Base-by-base conservation (phyloP, 1,140 invertebrate species). In the Drosophila rhopaloa region DNA sequence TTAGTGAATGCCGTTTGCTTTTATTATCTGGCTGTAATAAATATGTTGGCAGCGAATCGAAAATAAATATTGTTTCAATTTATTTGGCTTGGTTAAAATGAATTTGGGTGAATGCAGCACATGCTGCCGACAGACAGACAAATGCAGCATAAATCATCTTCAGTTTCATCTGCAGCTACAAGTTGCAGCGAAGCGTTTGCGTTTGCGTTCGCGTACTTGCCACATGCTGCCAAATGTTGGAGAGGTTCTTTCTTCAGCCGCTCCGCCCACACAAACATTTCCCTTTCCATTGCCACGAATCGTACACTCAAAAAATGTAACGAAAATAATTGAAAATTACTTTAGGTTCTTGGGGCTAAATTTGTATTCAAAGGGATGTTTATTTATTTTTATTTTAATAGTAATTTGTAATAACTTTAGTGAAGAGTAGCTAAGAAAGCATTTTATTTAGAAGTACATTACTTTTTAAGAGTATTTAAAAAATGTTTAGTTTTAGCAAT, bases 211-310 rank as follows among this genome's bases (percentile, higher is more conserved):
- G 77, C 78, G 68, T 86, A 86, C 81, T 85, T 85, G 82, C 81
- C 81, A 85, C 81, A 85, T 85, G 81, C 81, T 81, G 81, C 81
- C 81, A 85, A 86, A 85, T 84, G 81, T 78, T 81, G 68, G 63
- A 70, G 72, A 66, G 71, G 61, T 70, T 67, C 67, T 62, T 67
- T 68, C 46, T 58, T 63, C 47, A 9, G 44, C 51, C 40, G 35
- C 50, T 50, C 27, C 48, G 35, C 54, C 50, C 24, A 68, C 65
- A 44, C 59, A 68, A 66, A 46, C 61, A 53, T 66, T 68, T 50
- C 32, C 65, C 61, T 27, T 54, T 53, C 16, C 35, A 43, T 50
- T 24, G 53, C 1, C 19, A 40, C 19, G 16, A 67, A 35, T 0
- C 0, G 9, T 0, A 8, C 27, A 41, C 14, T 4, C 1, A 0